These are phyloP conservation scores for Euleptes europaea DNA, from an alignment of 2,113 vertebrate genomes.

Conservation along the genomic window DNA sequence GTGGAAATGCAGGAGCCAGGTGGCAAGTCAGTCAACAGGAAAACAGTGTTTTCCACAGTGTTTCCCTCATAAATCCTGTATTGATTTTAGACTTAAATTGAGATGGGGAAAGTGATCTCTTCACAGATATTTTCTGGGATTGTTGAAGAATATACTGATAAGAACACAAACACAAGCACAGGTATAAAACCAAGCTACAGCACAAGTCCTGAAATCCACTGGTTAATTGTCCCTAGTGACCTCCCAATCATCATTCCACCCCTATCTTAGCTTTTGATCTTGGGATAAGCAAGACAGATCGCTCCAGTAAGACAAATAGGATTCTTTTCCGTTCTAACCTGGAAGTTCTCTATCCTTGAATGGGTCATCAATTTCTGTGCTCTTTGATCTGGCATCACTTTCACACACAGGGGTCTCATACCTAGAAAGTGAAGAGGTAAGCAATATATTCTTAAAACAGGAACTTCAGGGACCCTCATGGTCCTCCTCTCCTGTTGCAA, in stretches of 20 bases:
- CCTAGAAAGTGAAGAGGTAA: constrained; percentile 72
- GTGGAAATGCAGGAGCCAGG: constrained; percentile 15
- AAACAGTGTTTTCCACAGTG: constrained; percentile 13
- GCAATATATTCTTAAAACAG: background rate
- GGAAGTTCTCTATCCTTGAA: constrained; percentile 92
- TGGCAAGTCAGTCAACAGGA: background rate
- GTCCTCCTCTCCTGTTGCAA: background rate
- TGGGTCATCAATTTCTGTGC: constrained; percentile 84
- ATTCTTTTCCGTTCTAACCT: constrained; percentile 76
- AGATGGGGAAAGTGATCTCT: background rate
- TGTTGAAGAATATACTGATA: background rate
- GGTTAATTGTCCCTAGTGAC: background rate
- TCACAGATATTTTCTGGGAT: background rate
- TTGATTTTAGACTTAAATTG: background rate
- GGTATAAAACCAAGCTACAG: constrained; percentile 12
- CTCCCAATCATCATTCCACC: background rate
- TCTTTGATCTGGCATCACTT: constrained; percentile 82
- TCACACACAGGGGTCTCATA: constrained; percentile 94
- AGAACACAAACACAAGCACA: background rate
- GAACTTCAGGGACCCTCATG: background rate
- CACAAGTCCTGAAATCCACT: background rate
- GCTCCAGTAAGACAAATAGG: background rate
- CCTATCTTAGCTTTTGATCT: background rate
- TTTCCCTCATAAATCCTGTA: constrained; percentile 13
- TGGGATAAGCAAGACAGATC: background rate